Percentiles rank a stretch among this genome's conserved stretches.
Evolutionary conservation across 2,113 vertebrate species (phyloP).

Genomic region (Chauna torquata): DNA sequence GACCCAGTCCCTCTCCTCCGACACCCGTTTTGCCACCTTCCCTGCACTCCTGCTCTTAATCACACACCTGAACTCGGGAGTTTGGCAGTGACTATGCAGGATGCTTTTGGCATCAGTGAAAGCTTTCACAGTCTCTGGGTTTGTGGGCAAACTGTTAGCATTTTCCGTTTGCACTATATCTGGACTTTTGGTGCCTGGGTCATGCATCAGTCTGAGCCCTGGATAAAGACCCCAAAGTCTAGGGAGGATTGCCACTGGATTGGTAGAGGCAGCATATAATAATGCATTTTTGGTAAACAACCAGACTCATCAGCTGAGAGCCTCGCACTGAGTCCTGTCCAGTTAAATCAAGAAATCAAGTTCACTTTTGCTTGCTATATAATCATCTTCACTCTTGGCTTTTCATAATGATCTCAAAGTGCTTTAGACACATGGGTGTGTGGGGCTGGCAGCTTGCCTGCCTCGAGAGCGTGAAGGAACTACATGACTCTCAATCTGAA

Average conservation of each 20-base stretch:
- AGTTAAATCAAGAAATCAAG: not conserved
- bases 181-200: not conserved
- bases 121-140: not conserved
- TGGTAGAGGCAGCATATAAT: not conserved
- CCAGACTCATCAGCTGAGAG: not conserved
- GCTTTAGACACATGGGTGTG: not conserved
- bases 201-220: not conserved
- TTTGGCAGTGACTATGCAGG: not conserved
- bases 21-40: not conserved
- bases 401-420: not conserved
- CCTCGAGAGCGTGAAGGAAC: not conserved
- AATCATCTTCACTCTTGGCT: not conserved
- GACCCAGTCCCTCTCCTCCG: too few relatives aligned
- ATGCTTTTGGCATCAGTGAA: not conserved
- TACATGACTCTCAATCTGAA: not conserved
- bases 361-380: not conserved
- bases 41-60: not conserved
- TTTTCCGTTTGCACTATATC: not conserved
- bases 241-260: not conserved
- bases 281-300: not conserved
- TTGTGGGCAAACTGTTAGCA: not conserved
- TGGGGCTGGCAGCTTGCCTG: not conserved
- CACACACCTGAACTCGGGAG: not conserved
- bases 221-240: not conserved
- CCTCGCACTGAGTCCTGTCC: not conserved